These are phyloP conservation scores for Atrina japonica DNA, from an alignment of 2,888 invertebrate genomes.

Conservation along the genomic window DNA sequence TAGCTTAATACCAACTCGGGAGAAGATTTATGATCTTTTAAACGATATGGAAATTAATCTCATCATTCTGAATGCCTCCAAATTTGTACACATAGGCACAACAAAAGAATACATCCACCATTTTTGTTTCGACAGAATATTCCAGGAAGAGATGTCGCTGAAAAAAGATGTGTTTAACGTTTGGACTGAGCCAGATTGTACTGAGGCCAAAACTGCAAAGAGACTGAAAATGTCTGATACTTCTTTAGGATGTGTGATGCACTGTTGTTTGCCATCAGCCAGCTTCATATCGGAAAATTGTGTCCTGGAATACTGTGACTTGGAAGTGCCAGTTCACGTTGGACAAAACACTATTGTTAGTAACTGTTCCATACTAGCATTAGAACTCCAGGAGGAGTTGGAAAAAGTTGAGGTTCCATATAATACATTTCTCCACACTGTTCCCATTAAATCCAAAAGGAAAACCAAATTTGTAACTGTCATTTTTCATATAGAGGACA, in stretches of 20 bases:
- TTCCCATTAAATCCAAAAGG: constrained; percentile 63
- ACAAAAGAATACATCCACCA: constrained; percentile 77
- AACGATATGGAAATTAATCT: constrained; percentile 73
- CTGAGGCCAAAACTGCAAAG: constrained; percentile 29
- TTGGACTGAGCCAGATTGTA: constrained; percentile 46
- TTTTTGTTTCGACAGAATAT: constrained; percentile 68
- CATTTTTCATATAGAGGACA: constrained; percentile 72
- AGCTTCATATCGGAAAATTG: constrained; percentile 60
- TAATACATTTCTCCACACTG: constrained; percentile 76
- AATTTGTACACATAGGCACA: constrained; percentile 82
- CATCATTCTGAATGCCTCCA: constrained; percentile 78
- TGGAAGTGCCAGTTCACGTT: constrained; percentile 67
- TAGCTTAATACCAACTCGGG: constrained; percentile 68
- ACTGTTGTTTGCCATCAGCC: constrained; percentile 65
- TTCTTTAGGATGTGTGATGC: constrained; percentile 74
- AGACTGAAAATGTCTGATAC: constrained; percentile 43
- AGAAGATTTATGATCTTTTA: constrained; percentile 74
- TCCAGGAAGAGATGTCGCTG: constrained; percentile 69
- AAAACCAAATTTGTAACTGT: constrained; percentile 72
- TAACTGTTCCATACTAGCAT: constrained; percentile 71
- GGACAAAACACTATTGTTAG: constrained; percentile 77
- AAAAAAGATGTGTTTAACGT: constrained; percentile 68
- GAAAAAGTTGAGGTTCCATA: constrained; percentile 57
- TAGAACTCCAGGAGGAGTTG: constrained; percentile 1
- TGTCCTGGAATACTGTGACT: constrained; percentile 80